Conservation (phyloP, 2,797 vertebrate species). For the Pangasius larnaudii region DNA sequence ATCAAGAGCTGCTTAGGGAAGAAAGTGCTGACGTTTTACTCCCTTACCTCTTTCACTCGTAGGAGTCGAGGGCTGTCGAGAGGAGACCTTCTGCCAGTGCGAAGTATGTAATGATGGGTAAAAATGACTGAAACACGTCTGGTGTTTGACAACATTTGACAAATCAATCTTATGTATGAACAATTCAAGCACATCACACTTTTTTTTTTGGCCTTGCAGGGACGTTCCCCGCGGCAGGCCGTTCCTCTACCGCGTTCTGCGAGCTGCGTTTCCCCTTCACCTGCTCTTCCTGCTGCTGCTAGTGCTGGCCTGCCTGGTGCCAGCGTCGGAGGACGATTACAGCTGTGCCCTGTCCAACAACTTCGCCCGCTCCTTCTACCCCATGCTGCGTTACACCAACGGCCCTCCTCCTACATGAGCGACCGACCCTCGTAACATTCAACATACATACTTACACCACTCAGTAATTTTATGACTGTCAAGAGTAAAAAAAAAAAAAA, state of each 20-base stretch:
- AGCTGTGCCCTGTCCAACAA: slow-evolving; percentile 92
- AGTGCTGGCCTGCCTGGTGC: slow-evolving; percentile 83
- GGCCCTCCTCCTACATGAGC: slow-evolving; percentile 90
- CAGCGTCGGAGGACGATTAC: slow-evolving; percentile 82
- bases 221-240: slow-evolving; percentile 65
- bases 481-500: background rate
- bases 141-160: background rate
- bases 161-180: too few relatives aligned
- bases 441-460: background rate
- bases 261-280: slow-evolving; percentile 87
- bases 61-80: slow-evolving; percentile 1
- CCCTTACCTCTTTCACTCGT: background rate
- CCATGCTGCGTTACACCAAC: slow-evolving; percentile 92
- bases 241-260: slow-evolving; percentile 82
- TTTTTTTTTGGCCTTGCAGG: slow-evolving; percentile 56
- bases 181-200: background rate
- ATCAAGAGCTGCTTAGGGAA: background rate
- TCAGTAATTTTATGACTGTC: background rate
- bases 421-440: background rate
- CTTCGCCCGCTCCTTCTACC: slow-evolving; percentile 93
- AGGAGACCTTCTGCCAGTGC: slow-evolving; percentile 15
- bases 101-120: slow-evolving; percentile 21
- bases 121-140: too few relatives aligned
- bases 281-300: slow-evolving; percentile 86
- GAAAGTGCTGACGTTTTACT: background rate